Base-by-base conservation (phyloP, 2,797 vertebrate genomes). In the Allobates femoralis region DNA sequence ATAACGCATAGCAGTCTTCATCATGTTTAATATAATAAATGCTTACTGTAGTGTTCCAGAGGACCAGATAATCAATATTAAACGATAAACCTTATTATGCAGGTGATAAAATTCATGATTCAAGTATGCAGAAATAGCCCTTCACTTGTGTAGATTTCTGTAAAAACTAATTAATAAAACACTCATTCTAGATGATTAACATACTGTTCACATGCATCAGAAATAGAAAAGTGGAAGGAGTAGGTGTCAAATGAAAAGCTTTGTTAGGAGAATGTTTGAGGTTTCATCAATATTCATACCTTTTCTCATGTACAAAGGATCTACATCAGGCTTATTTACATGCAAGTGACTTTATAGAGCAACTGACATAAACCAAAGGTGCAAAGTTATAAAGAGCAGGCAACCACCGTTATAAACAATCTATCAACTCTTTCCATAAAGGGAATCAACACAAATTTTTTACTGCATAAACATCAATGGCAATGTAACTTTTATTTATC, bases 101-200 rank as follows among this genome's bases (percentile, higher is more conserved):
- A 30, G 60, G 78, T 51, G 62, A 81, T 69, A 81, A 34, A 81
- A 81, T 69, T 69, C 46, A 53, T 51, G 62, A 66, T 55, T 81
- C 62, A 81, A 81, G 79, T 69, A 53, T 7, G 26, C 79, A 69
- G 32, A 81, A 81, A 55, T 81, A 69, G 28, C 28, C 46, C 79
- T 67, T 53, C 19, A 34, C 46, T 81, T 69, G n/a, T 81, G 62
- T 69, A 51, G 46, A 81, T 81, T 81, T 81, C 64, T 81, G 64
- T 81, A 53, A 67, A 69, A 81, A 69, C 64, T 53, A 81, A 81
- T 81, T 81, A 81, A 71, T 81, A 81, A 53, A 81, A 28, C 62
- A 81, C 62, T 81, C 62, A 55, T 81, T 69, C 28, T 16, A 71
- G 79, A 32, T 69, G 28, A 69, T 81, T 81, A 69, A 51, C 79